Conservation (phyloP, 2,797 vertebrate genomes). For the Sebastes iracundus region DNA sequence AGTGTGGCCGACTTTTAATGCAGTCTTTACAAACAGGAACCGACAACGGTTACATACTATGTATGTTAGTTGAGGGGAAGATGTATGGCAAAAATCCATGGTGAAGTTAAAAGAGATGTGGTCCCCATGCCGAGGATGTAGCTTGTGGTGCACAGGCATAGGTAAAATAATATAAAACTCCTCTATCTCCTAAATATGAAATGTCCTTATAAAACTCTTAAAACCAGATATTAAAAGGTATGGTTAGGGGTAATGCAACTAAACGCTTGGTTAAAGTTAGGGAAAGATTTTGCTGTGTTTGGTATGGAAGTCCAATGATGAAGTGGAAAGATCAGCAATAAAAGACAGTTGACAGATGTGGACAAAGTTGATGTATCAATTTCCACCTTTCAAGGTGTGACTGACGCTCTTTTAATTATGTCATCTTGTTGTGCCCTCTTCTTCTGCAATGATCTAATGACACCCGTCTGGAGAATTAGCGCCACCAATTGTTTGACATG, state of each 20-base stretch:
- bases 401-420: neutral
- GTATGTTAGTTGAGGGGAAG: neutral
- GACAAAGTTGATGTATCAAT: neutral
- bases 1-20: too few species aligned
- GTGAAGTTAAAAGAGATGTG: neutral
- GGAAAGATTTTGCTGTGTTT: neutral
- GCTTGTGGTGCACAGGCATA: neutral
- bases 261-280: neutral
- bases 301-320: neutral
- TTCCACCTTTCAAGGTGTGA: neutral
- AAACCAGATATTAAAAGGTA: neutral
- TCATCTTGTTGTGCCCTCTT: neutral
- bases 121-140: neutral
- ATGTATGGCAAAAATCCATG: neutral
- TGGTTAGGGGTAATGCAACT: neutral
- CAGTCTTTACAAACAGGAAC: too few species aligned
- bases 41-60: too few species aligned
- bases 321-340: neutral
- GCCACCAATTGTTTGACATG: neutral
- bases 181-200: neutral
- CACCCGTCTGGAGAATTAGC: neutral
- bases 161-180: neutral
- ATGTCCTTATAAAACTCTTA: neutral
- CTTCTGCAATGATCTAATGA: neutral
- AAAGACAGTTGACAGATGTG: neutral